Conservation (phyloP, 2,113 vertebrate species). For the Oncorhynchus masou region DNA sequence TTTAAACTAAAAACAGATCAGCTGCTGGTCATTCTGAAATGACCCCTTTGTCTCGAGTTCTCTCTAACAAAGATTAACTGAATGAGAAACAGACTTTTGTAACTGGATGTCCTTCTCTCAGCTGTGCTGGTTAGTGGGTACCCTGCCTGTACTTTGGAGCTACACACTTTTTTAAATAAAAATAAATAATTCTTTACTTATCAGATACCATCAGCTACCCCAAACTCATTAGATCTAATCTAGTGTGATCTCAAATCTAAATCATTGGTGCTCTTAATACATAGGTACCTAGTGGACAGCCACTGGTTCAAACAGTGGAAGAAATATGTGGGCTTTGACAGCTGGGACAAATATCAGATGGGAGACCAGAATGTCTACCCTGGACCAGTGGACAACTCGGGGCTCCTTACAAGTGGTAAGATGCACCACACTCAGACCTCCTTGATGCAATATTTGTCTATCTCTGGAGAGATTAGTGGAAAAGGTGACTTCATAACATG, state of each 20-base stretch:
- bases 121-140: too few species aligned
- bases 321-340: slow-evolving; percentile 99
- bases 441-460: too few species aligned
- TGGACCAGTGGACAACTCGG: slow-evolving; percentile 95
- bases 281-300: slow-evolving; percentile 96
- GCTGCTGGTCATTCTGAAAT: too few species aligned
- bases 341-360: slow-evolving; percentile 99
- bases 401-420: slow-evolving; percentile 91
- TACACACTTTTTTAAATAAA: too few species aligned
- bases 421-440: slow-evolving; percentile 25
- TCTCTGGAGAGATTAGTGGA: too few species aligned
- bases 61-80: too few species aligned
- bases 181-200: neutral
- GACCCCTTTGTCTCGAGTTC: too few species aligned
- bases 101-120: too few species aligned
- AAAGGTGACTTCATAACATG: too few species aligned
- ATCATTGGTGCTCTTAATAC: slow-evolving; percentile 20
- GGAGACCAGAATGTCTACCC: slow-evolving; percentile 98
- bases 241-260: slow-evolving; percentile 12
- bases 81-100: too few species aligned
- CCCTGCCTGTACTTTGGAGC: too few species aligned
- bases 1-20: too few species aligned
- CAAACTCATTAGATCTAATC: neutral
- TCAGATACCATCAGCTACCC: neutral
- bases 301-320: slow-evolving; percentile 99